Evolutionary conservation across 2,888 invertebrate genomes (phyloP), one percentile per base, ranked within the genome.

Genomic region (Cosmia pyralina): DNA sequence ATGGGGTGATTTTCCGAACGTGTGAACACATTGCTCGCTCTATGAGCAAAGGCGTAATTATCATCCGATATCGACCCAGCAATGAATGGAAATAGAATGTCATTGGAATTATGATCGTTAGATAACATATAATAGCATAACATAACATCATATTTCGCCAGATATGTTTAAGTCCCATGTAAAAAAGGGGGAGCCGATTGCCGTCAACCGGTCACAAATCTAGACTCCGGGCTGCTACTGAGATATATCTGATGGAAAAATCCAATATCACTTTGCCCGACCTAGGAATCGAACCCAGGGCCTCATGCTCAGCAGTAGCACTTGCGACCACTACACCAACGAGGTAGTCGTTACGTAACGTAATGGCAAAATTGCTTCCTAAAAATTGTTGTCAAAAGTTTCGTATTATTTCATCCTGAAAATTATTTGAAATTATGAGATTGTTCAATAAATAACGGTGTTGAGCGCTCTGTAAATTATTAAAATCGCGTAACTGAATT

Each of bases 1-100:
- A 81, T 82, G 41, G 83, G 76, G 72, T 85, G 84, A 87, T 87
- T 86, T 87, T 82, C 84, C 79, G 65, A 82, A 65, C 79, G 74
- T 71, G 65, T 86, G 75, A 84, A 81, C 84, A 80, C 80, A 84
- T 82, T 84, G 77, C 82, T 64, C 65, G 75, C 59, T 75, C 48
- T 74, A 80, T 79, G 75, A 86, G 67, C 52, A 74, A 85, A 79
- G 52, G 71, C 52, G 71, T 73, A 84, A 82, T 84, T 77, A 81
- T 73, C 53, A 60, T 69, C 55, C 63, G 38, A 59, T 72, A 58
- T 65, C 60, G 52, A 74, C 34, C 68, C 57, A 15, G 66, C 74
- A 77, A 75, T 76, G 77, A 68, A 77, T 65, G 67, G 75, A 78
- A 84, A 67, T 60, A 74, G 28, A 38, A 64, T 28, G 7, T 55